phyloP scores from a whole-genome alignment of 2,113 vertebrate genomes.

The Callopanchax toddi region DNA sequence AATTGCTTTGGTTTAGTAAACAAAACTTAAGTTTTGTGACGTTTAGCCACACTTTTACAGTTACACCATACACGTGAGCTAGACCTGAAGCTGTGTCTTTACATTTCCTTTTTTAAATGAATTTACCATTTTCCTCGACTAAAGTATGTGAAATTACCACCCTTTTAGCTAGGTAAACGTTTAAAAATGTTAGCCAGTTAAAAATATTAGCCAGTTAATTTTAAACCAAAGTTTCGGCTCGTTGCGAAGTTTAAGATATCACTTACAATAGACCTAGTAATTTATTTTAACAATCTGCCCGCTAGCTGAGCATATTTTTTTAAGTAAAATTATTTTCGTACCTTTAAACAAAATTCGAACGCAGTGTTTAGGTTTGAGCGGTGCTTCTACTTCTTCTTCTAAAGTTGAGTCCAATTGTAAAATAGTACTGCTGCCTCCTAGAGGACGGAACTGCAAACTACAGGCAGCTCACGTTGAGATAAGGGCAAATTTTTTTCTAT shows the following conservation, averaged over 20 bases:
- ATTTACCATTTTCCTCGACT: background rate
- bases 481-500: too few relatives aligned
- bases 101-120: background rate
- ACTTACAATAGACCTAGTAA: background rate
- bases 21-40: background rate
- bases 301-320: too few relatives aligned
- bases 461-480: background rate
- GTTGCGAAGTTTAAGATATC: background rate
- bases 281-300: background rate
- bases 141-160: background rate
- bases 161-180: too few relatives aligned
- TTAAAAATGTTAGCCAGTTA: background rate
- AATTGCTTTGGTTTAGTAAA: background rate
- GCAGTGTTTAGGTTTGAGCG: background rate
- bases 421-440: conserved; percentile 28
- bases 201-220: background rate
- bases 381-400: conserved; percentile 5
- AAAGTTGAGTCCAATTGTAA: too few relatives aligned
- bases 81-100: too few relatives aligned
- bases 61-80: background rate
- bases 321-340: conserved; percentile 3
- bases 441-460: background rate
- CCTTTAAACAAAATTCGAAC: conserved; percentile 2
- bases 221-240: background rate
- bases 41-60: too few relatives aligned